Percentiles rank a stretch among this genome's conserved stretches.
phyloP scores from a whole-genome alignment of 1,140 invertebrate species.

The Leptinotarsa undecemlineata region DNA sequence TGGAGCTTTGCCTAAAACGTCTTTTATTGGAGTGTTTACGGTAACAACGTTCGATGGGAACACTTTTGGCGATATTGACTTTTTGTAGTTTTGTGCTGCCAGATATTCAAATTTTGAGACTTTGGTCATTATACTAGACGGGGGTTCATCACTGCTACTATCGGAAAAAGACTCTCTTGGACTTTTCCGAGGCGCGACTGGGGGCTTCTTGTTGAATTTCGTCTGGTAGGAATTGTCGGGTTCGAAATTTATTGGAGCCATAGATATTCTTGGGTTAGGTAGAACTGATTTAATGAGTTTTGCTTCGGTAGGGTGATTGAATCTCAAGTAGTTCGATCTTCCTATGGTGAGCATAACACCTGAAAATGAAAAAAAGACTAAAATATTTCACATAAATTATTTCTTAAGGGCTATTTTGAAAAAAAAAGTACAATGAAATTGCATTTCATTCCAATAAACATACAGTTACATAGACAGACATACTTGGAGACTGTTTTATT shows the following conservation, averaged over 20 bases:
- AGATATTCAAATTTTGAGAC: slow-evolving; percentile 66
- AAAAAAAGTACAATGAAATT: too few relatives aligned
- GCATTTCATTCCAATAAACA: too few relatives aligned
- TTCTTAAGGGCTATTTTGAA: too few relatives aligned
- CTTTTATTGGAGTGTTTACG: slow-evolving; percentile 77
- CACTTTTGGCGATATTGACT: slow-evolving; percentile 73
- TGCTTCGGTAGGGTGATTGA: slow-evolving; percentile 88
- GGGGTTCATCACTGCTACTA: slow-evolving; percentile 58
- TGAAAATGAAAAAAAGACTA: slow-evolving; percentile 48
- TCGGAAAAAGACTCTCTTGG: slow-evolving; percentile 57
- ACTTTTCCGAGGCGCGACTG: slow-evolving; percentile 56
- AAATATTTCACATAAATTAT: too few relatives aligned
- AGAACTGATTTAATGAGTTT: slow-evolving; percentile 80
- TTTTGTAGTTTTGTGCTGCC: slow-evolving; percentile 56
- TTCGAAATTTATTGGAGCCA: slow-evolving; percentile 69
- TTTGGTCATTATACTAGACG: slow-evolving; percentile 62
- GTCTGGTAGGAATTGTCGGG: slow-evolving; percentile 46
- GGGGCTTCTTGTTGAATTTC: slow-evolving; percentile 58
- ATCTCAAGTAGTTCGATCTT: slow-evolving; percentile 83
- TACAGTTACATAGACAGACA: too few relatives aligned
- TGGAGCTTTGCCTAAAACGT: slow-evolving; percentile 67
- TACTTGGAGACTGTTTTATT: too few relatives aligned
- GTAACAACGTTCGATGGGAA: slow-evolving; percentile 76
- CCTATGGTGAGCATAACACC: slow-evolving; percentile 87
- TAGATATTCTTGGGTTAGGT: slow-evolving; percentile 75